phyloP scores from a whole-genome alignment of 2,797 vertebrate genomes.

The Sebastes umbrosus region DNA sequence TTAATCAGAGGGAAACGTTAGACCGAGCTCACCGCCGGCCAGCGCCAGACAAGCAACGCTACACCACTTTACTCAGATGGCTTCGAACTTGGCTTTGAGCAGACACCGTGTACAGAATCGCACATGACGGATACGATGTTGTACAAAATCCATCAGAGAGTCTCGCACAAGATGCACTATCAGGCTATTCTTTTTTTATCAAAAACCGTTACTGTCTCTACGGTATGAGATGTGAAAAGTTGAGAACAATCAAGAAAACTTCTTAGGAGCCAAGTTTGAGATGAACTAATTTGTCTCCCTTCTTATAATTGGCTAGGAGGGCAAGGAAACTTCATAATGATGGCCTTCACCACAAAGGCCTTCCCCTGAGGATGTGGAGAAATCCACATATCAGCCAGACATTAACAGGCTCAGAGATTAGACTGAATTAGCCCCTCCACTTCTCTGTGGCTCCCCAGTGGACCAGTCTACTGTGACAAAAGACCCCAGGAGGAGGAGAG shows the following conservation, averaged over 20 bases:
- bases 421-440: conserved; percentile 79
- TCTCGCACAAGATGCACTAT: conserved; percentile 20
- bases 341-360: conserved; percentile 79
- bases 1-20: conserved; percentile 77
- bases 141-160: conserved; percentile 30
- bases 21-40: conserved; percentile 65
- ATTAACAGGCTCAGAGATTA: conserved; percentile 81
- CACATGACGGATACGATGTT: conserved; percentile 30
- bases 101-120: conserved; percentile 22
- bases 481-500: conserved; percentile 68
- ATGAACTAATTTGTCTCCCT: conserved; percentile 70
- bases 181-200: conserved; percentile 34
- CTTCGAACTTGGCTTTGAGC: conserved; percentile 43
- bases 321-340: conserved; percentile 77
- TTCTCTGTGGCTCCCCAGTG: conserved; percentile 64
- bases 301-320: conserved; percentile 79
- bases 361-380: conserved; percentile 72
- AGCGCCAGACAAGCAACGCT: conserved; percentile 52
- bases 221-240: conserved; percentile 59
- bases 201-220: conserved; percentile 18
- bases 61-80: conserved; percentile 39
- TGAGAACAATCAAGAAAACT: conserved; percentile 67
- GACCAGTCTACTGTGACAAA: conserved; percentile 73
- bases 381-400: conserved; percentile 81
- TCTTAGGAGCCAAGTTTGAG: conserved; percentile 64